Percentiles rank a stretch among this genome's conserved stretches.
phyloP scores from a whole-genome alignment of 2,888 invertebrate genomes.

The Ariolimax columbianus region DNA sequence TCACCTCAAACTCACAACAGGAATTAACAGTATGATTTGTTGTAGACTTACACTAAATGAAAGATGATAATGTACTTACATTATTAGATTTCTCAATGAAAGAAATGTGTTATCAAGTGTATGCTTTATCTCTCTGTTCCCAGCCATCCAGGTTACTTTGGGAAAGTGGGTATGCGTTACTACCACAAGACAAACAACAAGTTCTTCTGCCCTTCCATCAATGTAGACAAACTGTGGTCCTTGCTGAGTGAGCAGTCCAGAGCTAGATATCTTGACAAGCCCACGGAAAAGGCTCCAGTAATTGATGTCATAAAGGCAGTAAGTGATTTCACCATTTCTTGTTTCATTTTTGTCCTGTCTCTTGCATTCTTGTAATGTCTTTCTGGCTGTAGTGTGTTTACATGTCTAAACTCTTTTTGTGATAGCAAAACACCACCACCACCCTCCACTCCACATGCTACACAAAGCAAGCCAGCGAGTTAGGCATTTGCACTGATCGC shows the following conservation, averaged over 20 bases:
- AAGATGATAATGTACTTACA: background rate
- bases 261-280: slow-evolving; percentile 86
- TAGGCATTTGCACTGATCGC: too few relatives aligned
- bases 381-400: too few relatives aligned
- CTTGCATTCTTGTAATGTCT: too few relatives aligned
- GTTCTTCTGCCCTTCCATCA: slow-evolving; percentile 94
- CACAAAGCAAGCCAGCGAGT: too few relatives aligned
- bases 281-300: slow-evolving; percentile 89
- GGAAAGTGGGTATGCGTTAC: slow-evolving; percentile 99
- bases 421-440: too few relatives aligned
- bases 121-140: slow-evolving; percentile 24
- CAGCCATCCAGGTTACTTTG: slow-evolving; percentile 96
- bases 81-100: background rate
- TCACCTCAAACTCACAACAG: too few relatives aligned
- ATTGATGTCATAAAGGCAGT: slow-evolving; percentile 97
- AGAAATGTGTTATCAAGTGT: background rate
- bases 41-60: too few relatives aligned
- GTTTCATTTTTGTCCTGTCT: too few relatives aligned
- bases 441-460: too few relatives aligned
- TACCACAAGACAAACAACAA: slow-evolving; percentile 95
- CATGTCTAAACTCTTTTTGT: too few relatives aligned
- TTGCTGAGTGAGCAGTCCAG: slow-evolving; percentile 94
- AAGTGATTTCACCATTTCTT: too few relatives aligned
- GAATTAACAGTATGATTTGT: too few relatives aligned
- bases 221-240: slow-evolving; percentile 97